Evolutionary conservation across 2,888 invertebrate genomes (phyloP).

Genomic region (Philonicus albiceps): DNA sequence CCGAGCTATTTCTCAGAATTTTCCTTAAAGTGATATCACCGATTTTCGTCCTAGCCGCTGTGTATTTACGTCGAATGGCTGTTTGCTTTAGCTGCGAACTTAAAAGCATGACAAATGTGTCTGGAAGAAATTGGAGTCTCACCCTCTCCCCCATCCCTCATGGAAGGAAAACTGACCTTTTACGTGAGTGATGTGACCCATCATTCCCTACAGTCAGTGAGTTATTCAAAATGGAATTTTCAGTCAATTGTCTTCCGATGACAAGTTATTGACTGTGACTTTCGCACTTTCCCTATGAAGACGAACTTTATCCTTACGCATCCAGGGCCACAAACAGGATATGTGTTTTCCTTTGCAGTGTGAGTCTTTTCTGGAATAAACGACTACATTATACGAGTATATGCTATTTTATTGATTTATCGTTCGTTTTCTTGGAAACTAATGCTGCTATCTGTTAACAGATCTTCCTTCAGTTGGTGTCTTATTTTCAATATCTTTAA

Average conservation of each 20-base stretch:
- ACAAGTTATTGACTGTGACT: background rate
- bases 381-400: background rate
- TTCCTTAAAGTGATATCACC: background rate
- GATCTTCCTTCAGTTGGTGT: background rate
- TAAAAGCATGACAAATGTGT: constrained; percentile 14
- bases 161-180: background rate
- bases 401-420: background rate
- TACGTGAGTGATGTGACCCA: background rate
- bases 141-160: no score
- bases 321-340: background rate
- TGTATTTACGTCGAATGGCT: background rate
- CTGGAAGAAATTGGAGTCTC: background rate
- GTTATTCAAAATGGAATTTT: background rate
- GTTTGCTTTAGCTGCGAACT: background rate
- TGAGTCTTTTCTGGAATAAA: background rate
- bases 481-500: background rate
- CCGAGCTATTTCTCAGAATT: background rate
- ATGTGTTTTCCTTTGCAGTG: background rate
- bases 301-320: background rate
- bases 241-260: background rate
- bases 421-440: background rate
- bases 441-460: background rate
- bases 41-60: background rate
- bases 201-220: background rate
- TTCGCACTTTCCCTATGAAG: background rate